Base-by-base conservation (phyloP, 2,797 vertebrate genomes). In the Antennarius maculatus region DNA sequence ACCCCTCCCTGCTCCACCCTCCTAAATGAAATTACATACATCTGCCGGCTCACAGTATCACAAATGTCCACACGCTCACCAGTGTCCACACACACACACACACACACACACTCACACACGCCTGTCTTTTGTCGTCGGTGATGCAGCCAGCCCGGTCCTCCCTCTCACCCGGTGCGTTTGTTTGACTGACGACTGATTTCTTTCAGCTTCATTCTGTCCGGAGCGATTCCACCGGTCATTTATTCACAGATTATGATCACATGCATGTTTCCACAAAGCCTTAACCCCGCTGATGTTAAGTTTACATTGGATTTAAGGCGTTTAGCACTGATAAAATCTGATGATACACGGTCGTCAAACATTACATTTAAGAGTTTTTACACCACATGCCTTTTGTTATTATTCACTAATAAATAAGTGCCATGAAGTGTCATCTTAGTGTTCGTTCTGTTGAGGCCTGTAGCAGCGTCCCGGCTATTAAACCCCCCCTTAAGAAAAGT, bases 11-110 rank as follows among this genome's bases (percentile, higher is more conserved):
- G 6, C 71, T 71, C 65, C 70, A 64, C 58, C 82, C 79, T 81
- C 75, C 86, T 91, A 91, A 95, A 91, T 91, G 86, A 95, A 95
- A 94, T 94, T 94, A 94, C 93, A 93, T 93, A 93, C 92, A 94
- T 95, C 92, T 95, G 94, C 91, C 93, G 92, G 94, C 93, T 94
- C 95, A 94, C 92, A 94, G 93, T 81, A 87, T 88, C 84, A 81
- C 81, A 85, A 83, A 89, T 84, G 83, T 87, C 81, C 87, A 88
- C 88, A 84, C 86, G 61, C 78, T 73, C 81, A 54, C 82, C 66
- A 37, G 79, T 79, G 80, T 81, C 83, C 56, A 46, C 34, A 23
- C 23, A 23, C 23, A 23, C 23, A 23, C 23, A 23, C 23, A 23
- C 23, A 51, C 73, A 82, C 87, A 83, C 80, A 84, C 76, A 72